These are phyloP conservation scores for Malachius bipustulatus DNA, from an alignment of 2,888 invertebrate genomes.

Conservation along the genomic window DNA sequence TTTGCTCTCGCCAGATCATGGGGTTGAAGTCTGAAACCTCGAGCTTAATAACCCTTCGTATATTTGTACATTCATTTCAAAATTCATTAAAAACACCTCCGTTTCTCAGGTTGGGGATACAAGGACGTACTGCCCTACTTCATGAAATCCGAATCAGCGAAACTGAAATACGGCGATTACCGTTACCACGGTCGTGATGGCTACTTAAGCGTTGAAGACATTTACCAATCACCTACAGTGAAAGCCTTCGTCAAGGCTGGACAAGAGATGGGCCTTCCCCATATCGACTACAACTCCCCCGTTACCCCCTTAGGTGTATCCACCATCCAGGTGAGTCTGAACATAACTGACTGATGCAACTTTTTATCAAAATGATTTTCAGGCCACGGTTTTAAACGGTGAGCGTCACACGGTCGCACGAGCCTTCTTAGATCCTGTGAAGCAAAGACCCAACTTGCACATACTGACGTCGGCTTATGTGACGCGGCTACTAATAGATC, in stretches of 20 bases:
- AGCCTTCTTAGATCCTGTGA: constrained; percentile 45
- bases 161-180: constrained; percentile 29
- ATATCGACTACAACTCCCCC: constrained; percentile 36
- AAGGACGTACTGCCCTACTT: constrained; percentile 46
- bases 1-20: too few relatives aligned
- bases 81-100: too few relatives aligned
- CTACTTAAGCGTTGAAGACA: constrained; percentile 48
- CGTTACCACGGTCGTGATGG: constrained; percentile 50
- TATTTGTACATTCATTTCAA: too few relatives aligned
- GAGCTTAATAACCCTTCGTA: too few relatives aligned
- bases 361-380: too few relatives aligned
- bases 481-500: constrained; percentile 45
- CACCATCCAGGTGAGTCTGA: too few relatives aligned
- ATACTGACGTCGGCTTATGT: constrained; percentile 44
- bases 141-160: constrained; percentile 47
- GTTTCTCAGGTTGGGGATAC: constrained; percentile 43
- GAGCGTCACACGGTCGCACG: constrained; percentile 44
- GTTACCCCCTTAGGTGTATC: constrained; percentile 35
- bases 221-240: constrained; percentile 38
- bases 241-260: constrained; percentile 33
- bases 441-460: constrained; percentile 45
- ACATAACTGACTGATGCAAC: too few relatives aligned
- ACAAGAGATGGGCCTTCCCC: constrained; percentile 15
- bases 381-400: constrained; percentile 40
- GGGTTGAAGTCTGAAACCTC: too few relatives aligned